A percentile compares a stretch with the other conserved stretches of the same genome.
These are phyloP conservation scores for Thymallus thymallus DNA, from an alignment of 2,113 vertebrate genomes.

Conservation along the genomic window DNA sequence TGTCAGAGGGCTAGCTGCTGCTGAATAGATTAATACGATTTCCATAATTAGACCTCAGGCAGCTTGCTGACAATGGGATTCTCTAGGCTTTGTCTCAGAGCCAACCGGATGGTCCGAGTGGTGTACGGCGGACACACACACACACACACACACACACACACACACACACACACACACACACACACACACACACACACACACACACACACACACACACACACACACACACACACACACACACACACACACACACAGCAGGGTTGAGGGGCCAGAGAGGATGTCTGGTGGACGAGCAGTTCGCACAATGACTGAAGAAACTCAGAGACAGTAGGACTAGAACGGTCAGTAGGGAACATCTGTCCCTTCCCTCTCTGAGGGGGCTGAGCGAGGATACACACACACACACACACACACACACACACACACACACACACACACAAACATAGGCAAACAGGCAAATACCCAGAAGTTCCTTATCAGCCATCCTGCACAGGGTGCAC, in stretches of 20 bases:
- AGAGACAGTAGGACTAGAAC: not conserved
- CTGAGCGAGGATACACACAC: not conserved
- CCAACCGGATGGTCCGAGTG: conserved; percentile 79
- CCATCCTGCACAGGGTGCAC: too few relatives aligned
- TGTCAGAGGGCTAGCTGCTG: conserved; percentile 64
- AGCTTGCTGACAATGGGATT: conserved; percentile 88
- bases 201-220: too few relatives aligned
- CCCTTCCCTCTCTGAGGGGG: not conserved
- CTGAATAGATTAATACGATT: conserved; percentile 98
- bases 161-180: too few relatives aligned
- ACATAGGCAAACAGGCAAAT: too few relatives aligned
- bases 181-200: too few relatives aligned
- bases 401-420: too few relatives aligned
- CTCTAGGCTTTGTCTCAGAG: conserved; percentile 85
- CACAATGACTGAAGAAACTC: not conserved
- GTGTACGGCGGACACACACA: too few relatives aligned
- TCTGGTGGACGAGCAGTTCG: too few relatives aligned
- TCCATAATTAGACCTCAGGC: conserved; percentile 93
- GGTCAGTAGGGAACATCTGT: conserved; percentile 1
- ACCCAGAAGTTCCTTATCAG: too few relatives aligned
- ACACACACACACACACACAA: too few relatives aligned
- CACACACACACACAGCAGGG: conserved; percentile 55
- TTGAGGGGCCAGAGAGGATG: conserved; percentile 74
- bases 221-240: too few relatives aligned
- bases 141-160: too few relatives aligned